phyloP scores from a whole-genome alignment of 2,797 vertebrate species.

The Cyprinella venusta region DNA sequence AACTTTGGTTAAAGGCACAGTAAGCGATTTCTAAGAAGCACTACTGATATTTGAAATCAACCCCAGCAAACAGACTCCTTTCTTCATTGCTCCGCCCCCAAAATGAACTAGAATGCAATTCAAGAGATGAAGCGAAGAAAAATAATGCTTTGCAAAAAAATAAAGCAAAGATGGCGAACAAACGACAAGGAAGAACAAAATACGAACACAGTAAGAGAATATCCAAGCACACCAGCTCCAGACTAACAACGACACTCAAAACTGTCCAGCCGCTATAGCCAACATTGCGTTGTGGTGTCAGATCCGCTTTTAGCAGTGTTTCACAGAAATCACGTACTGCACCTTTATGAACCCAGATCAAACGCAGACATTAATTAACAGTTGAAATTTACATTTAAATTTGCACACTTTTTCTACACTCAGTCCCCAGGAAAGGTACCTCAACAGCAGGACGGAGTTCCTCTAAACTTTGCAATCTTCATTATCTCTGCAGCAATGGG shows the following conservation, averaged over 20 bases:
- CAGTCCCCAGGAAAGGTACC: neutral
- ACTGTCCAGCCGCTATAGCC: neutral
- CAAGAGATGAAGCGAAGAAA: neutral
- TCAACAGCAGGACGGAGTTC: neutral
- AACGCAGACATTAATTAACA: neutral
- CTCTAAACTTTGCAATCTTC: conserved; percentile 18
- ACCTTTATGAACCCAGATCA: neutral
- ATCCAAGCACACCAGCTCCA: neutral
- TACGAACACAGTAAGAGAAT: neutral
- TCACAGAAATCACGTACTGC: neutral
- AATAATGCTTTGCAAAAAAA: neutral
- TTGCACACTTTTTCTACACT: neutral
- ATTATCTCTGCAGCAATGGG: conserved; percentile 3
- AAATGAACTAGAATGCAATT: neutral
- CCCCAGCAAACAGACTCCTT: neutral
- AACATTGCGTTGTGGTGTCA: neutral
- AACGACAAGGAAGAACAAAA: neutral
- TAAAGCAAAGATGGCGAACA: neutral
- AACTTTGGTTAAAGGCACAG: too few relatives aligned
- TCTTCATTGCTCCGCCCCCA: neutral
- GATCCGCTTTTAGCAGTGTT: neutral
- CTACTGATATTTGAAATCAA: too few relatives aligned
- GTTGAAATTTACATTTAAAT: neutral
- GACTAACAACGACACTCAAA: neutral
- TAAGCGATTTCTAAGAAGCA: neutral